Conservation (phyloP, 1,140 invertebrate genomes). For the Calephelis nemesis region DNA sequence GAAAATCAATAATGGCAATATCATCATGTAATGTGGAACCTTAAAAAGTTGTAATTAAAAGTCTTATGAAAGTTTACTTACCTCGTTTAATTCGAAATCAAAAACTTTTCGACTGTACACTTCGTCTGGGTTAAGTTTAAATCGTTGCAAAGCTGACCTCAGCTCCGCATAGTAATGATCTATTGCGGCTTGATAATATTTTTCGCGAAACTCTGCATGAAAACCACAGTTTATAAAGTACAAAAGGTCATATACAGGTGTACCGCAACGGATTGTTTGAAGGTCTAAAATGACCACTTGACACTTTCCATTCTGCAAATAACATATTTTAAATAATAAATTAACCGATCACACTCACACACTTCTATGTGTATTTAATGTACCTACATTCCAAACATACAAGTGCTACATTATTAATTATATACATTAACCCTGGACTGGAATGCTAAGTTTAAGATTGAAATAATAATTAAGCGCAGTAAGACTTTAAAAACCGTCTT, state of each 20-base stretch:
- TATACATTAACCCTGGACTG: no score
- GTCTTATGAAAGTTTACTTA: not conserved
- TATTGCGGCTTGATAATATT: conserved; percentile 1
- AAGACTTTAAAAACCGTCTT: no score
- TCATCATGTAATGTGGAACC: no score
- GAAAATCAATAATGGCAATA: no score
- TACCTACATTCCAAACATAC: no score
- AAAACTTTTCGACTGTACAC: not conserved
- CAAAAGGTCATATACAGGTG: not conserved
- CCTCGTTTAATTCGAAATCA: not conserved
- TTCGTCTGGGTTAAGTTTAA: not conserved
- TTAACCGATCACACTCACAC: not conserved
- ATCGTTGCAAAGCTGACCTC: not conserved
- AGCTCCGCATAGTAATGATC: conserved; percentile 15
- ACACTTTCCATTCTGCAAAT: no score
- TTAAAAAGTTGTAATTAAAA: no score
- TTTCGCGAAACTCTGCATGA: not conserved
- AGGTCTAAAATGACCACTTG: not conserved
- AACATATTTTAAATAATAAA: not conserved
- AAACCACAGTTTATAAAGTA: not conserved
- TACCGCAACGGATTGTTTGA: conserved; percentile 7
- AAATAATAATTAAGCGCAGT: no score
- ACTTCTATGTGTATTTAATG: no score
- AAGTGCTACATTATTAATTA: no score
- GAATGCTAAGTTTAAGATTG: no score